Evolutionary conservation across 2,113 vertebrate genomes (phyloP).

Genomic region (Pipra filicauda): DNA sequence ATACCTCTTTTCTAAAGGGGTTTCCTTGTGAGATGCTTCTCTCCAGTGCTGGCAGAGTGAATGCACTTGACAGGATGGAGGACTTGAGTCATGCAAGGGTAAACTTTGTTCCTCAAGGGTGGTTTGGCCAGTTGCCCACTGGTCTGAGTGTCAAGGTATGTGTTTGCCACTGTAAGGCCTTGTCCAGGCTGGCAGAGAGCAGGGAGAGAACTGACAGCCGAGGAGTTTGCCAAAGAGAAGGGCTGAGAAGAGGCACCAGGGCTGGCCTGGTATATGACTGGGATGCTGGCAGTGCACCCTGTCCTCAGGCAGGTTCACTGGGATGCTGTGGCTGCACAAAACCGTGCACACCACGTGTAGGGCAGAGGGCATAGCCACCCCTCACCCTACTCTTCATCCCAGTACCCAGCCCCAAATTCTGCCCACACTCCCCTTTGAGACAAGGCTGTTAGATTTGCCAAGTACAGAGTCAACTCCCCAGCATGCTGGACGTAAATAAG

Average conservation of each 20-base stretch:
- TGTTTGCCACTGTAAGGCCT: not conserved
- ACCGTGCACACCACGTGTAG: fast-evolving
- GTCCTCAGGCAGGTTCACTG: not conserved
- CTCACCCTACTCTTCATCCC: not conserved
- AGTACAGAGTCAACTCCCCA: not conserved
- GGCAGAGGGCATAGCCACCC: not conserved
- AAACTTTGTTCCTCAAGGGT: not conserved
- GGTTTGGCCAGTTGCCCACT: not conserved
- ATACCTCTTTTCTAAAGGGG: fast-evolving
- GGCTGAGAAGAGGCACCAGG: not conserved
- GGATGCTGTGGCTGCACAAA: not conserved
- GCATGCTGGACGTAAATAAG: not conserved
- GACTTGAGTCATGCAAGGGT: not conserved
- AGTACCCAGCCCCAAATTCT: fast-evolving
- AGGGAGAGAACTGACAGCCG: not conserved
- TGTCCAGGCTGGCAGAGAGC: not conserved
- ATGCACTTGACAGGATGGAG: not conserved
- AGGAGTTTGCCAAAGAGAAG: not conserved
- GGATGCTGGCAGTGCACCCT: not conserved
- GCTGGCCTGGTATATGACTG: not conserved
- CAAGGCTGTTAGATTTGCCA: not conserved
- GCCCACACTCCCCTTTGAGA: not conserved
- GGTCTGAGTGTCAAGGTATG: not conserved
- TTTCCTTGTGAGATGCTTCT: not conserved
- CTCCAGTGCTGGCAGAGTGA: not conserved